Evolutionary conservation across 1,140 invertebrate species (phyloP).

Genomic region (Limonius californicus): DNA sequence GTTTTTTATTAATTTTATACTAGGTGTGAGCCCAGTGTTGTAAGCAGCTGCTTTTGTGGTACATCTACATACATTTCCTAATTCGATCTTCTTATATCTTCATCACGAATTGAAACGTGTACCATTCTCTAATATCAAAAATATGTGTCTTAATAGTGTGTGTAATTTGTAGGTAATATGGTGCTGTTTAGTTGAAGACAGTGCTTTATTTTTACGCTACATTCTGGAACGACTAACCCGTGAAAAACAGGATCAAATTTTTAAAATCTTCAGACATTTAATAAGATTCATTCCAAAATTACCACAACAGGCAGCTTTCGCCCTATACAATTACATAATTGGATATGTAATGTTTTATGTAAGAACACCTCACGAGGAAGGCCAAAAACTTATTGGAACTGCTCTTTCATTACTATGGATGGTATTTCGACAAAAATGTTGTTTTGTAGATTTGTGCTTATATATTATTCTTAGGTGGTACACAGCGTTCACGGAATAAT

Average conservation of each 20-base stretch:
- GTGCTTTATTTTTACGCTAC: conserved; percentile 91
- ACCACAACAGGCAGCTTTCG: conserved; percentile 96
- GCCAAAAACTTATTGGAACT: conserved; percentile 85
- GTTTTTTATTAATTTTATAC: not conserved
- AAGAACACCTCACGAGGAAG: conserved; percentile 87
- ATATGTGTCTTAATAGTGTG: too few species aligned
- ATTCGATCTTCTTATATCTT: too few species aligned
- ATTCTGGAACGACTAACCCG: conserved; percentile 94
- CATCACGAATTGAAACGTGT: too few species aligned
- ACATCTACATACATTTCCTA: too few species aligned
- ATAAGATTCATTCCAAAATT: conserved; percentile 90
- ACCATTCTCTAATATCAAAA: too few species aligned
- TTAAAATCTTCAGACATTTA: conserved; percentile 87
- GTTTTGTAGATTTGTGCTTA: not conserved
- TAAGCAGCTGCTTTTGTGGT: too few species aligned
- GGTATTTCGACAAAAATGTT: conserved; percentile 51
- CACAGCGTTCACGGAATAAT: conserved; percentile 97
- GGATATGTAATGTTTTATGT: conserved; percentile 99
- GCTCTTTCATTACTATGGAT: conserved; percentile 95
- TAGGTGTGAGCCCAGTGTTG: too few species aligned
- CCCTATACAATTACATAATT: conserved; percentile 98
- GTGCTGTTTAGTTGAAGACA: conserved; percentile 97
- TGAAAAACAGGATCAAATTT: conserved; percentile 93
- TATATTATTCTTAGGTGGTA: conserved; percentile 72
- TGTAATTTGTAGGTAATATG: conserved; percentile 60